phyloP scores from a whole-genome alignment of 2,888 invertebrate species.

The Alsophila aescularia region DNA sequence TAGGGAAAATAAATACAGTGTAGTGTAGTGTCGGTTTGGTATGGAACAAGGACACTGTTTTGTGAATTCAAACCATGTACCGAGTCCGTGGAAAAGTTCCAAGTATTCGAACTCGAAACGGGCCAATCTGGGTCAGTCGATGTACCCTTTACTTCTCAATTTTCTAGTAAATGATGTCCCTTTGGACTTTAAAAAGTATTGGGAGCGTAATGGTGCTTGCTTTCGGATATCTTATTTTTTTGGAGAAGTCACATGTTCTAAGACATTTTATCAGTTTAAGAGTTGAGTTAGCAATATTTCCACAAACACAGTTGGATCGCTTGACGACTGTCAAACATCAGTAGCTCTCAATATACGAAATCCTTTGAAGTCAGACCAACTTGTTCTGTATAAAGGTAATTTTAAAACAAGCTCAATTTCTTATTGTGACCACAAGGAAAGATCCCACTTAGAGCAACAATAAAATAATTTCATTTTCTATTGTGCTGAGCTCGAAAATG shows the following conservation, averaged over 20 bases:
- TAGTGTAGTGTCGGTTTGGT: not conserved
- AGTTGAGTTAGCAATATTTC: no score
- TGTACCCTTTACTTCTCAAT: constrained; percentile 54
- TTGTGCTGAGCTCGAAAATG: constrained; percentile 25
- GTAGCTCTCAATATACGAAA: no score
- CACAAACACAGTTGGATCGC: no score
- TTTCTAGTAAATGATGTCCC: constrained; percentile 65
- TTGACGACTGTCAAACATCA: no score
- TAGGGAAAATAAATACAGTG: not conserved
- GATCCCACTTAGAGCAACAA: no score
- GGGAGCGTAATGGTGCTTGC: constrained; percentile 4
- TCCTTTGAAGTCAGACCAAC: no score
- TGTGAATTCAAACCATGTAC: constrained; percentile 26
- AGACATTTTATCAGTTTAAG: no score
- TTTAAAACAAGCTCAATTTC: no score
- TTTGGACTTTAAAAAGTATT: constrained; percentile 50
- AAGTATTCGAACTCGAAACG: constrained; percentile 32
- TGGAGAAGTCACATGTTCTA: not conserved
- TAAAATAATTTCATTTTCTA: constrained; percentile 26
- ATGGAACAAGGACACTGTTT: constrained; percentile 9
- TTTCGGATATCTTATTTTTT: constrained; percentile 11
- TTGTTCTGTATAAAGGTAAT: no score
- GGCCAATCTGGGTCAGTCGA: constrained; percentile 54
- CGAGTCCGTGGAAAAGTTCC: constrained; percentile 41
- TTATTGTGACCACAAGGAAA: constrained; percentile 30